Evolutionary conservation across 2,113 vertebrate species (phyloP).

Genomic region (Albula glossodonta): DNA sequence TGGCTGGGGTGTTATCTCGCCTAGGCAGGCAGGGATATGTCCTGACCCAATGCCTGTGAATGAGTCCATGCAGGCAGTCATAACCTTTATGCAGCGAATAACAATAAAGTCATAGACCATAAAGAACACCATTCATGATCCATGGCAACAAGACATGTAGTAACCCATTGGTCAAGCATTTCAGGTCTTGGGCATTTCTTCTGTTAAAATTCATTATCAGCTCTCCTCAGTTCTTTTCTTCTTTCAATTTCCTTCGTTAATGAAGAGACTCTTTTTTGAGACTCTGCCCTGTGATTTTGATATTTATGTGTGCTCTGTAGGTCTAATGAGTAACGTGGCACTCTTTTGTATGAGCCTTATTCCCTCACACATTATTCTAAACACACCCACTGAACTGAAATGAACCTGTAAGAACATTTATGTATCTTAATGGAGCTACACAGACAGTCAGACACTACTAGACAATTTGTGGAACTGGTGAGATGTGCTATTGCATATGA

Average conservation of each 20-base stretch:
- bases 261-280: background rate
- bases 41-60: constrained; percentile 40
- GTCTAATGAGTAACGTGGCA: background rate
- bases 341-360: background rate
- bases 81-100: constrained; percentile 22
- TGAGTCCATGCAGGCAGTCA: background rate
- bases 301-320: background rate
- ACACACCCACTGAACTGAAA: background rate
- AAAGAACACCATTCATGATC: constrained; percentile 31
- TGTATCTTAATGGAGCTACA: background rate
- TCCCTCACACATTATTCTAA: background rate
- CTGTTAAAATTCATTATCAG: background rate
- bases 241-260: background rate
- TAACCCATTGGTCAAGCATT: background rate
- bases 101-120: constrained; percentile 26
- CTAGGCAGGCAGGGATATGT: constrained; percentile 48
- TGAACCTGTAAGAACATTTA: background rate
- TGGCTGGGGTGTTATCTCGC: constrained; percentile 49
- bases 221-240: background rate
- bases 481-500: background rate
- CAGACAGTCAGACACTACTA: background rate
- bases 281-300: background rate
- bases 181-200: background rate
- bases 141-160: constrained; percentile 13
- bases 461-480: background rate